Percentiles rank a stretch among this genome's conserved stretches.
Conservation (phyloP, 2,888 invertebrate species). For the Cataglyphis altisquamis region DNA sequence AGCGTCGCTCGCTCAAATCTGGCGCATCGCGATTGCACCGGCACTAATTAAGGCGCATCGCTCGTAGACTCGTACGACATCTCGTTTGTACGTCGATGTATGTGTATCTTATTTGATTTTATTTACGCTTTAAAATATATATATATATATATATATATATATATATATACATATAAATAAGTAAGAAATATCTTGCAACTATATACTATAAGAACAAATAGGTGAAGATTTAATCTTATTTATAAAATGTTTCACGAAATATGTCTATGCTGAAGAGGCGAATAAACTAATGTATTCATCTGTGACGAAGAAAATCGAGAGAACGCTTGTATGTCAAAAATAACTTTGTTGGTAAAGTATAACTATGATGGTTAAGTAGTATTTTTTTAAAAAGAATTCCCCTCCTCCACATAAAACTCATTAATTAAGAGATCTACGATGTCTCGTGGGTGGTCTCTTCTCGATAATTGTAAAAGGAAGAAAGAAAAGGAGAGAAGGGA, state of each 20-base stretch:
- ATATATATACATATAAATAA: constrained; percentile 33
- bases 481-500: not conserved
- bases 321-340: not conserved
- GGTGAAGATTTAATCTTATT: constrained; percentile 21
- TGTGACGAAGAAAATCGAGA: not conserved
- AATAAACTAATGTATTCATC: not conserved
- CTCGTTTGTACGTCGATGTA: constrained; percentile 52
- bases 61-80: constrained; percentile 66
- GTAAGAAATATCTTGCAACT: constrained; percentile 12
- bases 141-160: constrained; percentile 32
- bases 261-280: not conserved
- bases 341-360: not conserved
- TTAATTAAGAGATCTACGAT: constrained; percentile 17
- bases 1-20: constrained; percentile 58
- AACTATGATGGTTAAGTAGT: not conserved
- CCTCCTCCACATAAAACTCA: not conserved
- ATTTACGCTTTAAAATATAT: constrained; percentile 64
- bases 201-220: not conserved
- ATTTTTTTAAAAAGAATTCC: not conserved
- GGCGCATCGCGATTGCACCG: constrained; percentile 59
- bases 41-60: constrained; percentile 71
- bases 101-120: constrained; percentile 67
- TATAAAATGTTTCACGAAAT: not conserved
- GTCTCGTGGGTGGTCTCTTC: not conserved
- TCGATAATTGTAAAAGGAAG: not conserved